Percentiles rank a stretch among this genome's conserved stretches.
Evolutionary conservation across 2,113 vertebrate species (phyloP).

Genomic region (Eretmochelys imbricata): DNA sequence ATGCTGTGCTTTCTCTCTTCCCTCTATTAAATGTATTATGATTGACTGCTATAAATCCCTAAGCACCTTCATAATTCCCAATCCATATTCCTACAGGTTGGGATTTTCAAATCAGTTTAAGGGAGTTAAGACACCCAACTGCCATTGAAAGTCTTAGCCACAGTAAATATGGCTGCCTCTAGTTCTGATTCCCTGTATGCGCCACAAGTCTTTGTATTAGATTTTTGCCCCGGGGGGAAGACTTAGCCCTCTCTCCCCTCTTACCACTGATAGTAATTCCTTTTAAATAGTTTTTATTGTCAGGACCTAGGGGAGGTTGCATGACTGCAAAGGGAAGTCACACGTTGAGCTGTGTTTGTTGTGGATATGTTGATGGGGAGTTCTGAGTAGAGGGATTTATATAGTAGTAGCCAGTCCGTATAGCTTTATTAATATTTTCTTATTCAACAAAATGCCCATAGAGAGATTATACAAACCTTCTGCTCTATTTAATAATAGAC

Average conservation of each 20-base stretch:
- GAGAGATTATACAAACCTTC: background rate
- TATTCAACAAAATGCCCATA: background rate
- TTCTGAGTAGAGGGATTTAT: background rate
- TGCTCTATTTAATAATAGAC: background rate
- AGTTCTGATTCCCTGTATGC: background rate
- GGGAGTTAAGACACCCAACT: background rate
- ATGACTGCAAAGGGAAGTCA: background rate
- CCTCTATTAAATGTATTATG: background rate
- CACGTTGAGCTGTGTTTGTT: background rate
- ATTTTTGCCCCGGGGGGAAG: background rate
- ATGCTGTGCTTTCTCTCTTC: background rate
- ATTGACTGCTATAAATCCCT: background rate
- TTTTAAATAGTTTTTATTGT: accelerated
- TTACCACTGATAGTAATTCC: background rate
- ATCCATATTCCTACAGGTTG: background rate
- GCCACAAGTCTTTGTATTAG: background rate
- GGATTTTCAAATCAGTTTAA: background rate
- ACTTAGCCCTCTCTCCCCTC: background rate
- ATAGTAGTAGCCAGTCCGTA: background rate
- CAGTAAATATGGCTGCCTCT: background rate
- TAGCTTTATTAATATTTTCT: no score
- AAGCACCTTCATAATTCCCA: background rate
- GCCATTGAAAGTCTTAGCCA: background rate
- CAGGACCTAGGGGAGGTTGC: background rate
- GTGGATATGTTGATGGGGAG: background rate